Percentiles rank a stretch among this genome's conserved stretches.
phyloP scores from a whole-genome alignment of 1,140 invertebrate genomes.

The Drosophila ironensis region DNA sequence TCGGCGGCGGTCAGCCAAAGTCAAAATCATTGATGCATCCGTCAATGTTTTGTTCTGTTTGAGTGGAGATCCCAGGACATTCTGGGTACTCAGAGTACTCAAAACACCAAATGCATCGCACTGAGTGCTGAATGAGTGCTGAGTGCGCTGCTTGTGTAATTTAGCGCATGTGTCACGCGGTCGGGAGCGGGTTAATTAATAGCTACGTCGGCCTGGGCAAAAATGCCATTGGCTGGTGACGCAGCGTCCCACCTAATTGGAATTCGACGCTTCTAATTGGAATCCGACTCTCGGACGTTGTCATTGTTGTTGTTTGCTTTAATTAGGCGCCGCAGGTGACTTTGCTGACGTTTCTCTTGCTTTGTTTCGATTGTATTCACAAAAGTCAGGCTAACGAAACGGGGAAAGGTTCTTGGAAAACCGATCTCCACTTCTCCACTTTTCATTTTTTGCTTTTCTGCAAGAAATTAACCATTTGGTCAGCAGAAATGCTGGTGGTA shows the following conservation, averaged over 20 bases:
- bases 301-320: slow-evolving; percentile 34
- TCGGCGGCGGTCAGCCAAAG: slow-evolving; percentile 44
- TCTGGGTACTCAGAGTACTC: too few relatives aligned
- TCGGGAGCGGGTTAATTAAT: slow-evolving; percentile 67
- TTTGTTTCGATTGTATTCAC: neutral
- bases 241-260: slow-evolving; percentile 72
- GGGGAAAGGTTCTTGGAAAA: slow-evolving; percentile 44
- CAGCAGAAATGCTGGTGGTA: too few relatives aligned
- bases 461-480: too few relatives aligned
- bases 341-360: slow-evolving; percentile 31
- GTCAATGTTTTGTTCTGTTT: neutral
- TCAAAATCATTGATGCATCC: slow-evolving; percentile 53
- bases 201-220: slow-evolving; percentile 65
- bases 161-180: slow-evolving; percentile 66
- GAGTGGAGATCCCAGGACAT: too few relatives aligned
- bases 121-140: slow-evolving; percentile 15
- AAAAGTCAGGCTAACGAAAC: neutral
- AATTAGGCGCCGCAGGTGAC: slow-evolving; percentile 48
- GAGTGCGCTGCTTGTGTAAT: slow-evolving; percentile 30
- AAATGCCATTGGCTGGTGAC: slow-evolving; percentile 70
- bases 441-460: too few relatives aligned
- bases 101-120: too few relatives aligned
- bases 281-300: slow-evolving; percentile 51
- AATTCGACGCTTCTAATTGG: slow-evolving; percentile 74
- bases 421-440: too few relatives aligned